Evolutionary conservation across 2,888 invertebrate species (phyloP), one percentile per base, ranked within the genome.

Genomic region (Sthenelais limicola): DNA sequence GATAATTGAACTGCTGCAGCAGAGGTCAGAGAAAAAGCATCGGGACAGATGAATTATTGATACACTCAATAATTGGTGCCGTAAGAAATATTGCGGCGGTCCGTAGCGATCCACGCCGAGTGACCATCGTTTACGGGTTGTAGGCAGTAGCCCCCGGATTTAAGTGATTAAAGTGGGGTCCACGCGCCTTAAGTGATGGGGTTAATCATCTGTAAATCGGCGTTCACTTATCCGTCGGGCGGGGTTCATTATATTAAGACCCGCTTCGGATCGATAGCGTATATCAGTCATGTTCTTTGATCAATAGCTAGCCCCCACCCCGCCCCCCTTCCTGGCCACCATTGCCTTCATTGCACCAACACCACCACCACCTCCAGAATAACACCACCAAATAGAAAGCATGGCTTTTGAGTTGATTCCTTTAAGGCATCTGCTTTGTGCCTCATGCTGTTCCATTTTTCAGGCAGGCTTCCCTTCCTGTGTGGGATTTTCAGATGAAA

Each of bases 151-250:
- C n/a, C 9, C 18, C 12, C 18, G 26, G 54, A 54, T 54, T 56
- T 56, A 56, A 56, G 56, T 56, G 56, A 56, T 56, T 56, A 56
- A 56, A 56, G 30, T 56, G 56, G 56, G 56, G n/a, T 18, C 52
- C 33, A 21, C 33, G 32, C 32, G 32, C n/a, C 30, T 21, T 56
- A 32, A 56, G 56, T 56, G 56, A 56, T 56, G 56, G 56, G 18
- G 56, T 32, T 56, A 28, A 32, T 32, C 56, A 56, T 32, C 32
- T 32, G 56, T 15, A 56, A 9, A 56, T 28, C 33, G 33, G 32
- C 32, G 35, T 32, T 21, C 30, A 28, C n/a, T 32, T 32, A 32
- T 21, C 32, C 3, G 56, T 21, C n/a, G n/a, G n/a, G n/a, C n/a
- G n/a, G n/a, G n/a, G n/a, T n/a, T n/a, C n/a, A n/a, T n/a, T n/a